Evolutionary conservation across 2,888 invertebrate genomes (phyloP), one percentile per base, ranked within the genome.

Genomic region (Sinodicranocentrus sp.): DNA sequence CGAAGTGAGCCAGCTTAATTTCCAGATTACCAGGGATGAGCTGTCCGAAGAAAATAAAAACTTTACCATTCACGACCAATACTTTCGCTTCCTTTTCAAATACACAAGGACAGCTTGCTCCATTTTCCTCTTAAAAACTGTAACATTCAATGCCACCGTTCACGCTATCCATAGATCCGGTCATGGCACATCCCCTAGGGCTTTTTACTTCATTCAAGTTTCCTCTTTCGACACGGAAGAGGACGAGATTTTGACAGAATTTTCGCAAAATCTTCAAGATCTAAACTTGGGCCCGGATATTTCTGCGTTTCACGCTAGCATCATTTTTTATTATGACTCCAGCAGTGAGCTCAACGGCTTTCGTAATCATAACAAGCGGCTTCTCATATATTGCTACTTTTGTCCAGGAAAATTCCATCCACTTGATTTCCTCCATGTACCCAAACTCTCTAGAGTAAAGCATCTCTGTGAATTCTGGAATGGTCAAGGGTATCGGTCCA

Each of bases 101-200:
- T 19, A 63, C 19, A n/a, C n/a, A n/a, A 33, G 19, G 2, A 13
- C 43, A 28, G 23, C 43, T 2, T 63, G 44, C 28, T 61, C 15
- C 2, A 10, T 73, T 0, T 23, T 63, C 2, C 17, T 73, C n/a
- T 25, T 73, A 33, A 26, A 44, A 2, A 17, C 59, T 21, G 44
- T 43, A 19, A 61, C 73, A 17, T 61, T 73, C 43, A 73, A 73
- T 44, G 44, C 39, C 8, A 73, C 73, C 3, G 1, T 73, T 5
- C 23, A 26, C 44, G 63, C 73, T 0, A 15, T 44, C 13, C 43
- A 48, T 17, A 44, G 26, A 19, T 25, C 65, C 21, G 63, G 65
- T 3, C 65, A 63, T 28, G 48, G 63, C 23, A 75, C 28, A 8
- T 65, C 48, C 1, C 19, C 26, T n/a, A 3, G 39, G 5, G 65